Evolutionary conservation across 2,888 invertebrate genomes (phyloP).

Genomic region (Hypena proboscidalis): DNA sequence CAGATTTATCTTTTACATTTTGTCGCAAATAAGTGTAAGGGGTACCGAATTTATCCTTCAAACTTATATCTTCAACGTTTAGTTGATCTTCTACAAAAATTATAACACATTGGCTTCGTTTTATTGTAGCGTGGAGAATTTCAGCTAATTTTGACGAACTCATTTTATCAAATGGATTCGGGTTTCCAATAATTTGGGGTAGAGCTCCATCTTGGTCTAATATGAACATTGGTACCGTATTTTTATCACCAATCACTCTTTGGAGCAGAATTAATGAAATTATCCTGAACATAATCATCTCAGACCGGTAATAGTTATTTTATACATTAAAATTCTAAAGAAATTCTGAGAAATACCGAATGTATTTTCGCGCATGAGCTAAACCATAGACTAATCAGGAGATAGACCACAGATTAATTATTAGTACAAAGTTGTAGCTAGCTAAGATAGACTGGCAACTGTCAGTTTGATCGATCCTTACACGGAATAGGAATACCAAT

Average conservation of each 20-base stretch:
- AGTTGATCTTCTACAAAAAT: constrained; percentile 65
- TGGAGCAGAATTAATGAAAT: constrained; percentile 13
- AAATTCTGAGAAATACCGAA: too few species aligned
- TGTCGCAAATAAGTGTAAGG: constrained; percentile 53
- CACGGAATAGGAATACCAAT: too few species aligned
- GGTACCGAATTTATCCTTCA: constrained; percentile 54
- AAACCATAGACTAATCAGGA: too few species aligned
- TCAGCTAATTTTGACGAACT: constrained; percentile 45
- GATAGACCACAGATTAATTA: too few species aligned
- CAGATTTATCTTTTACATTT: constrained; percentile 46
- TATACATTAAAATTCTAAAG: too few species aligned
- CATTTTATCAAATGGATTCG: constrained; percentile 60
- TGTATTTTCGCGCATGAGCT: too few species aligned
- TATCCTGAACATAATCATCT: constrained; percentile 1
- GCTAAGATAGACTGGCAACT: too few species aligned
- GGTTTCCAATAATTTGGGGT: constrained; percentile 28
- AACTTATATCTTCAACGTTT: constrained; percentile 61
- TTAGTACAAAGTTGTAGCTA: too few species aligned
- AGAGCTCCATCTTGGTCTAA: constrained; percentile 53
- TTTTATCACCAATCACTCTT: constrained; percentile 31
- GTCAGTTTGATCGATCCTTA: too few species aligned
- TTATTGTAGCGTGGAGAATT: constrained; percentile 49
- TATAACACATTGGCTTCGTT: constrained; percentile 48
- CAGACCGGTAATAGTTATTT: too few species aligned
- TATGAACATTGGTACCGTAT: constrained; percentile 59